A percentile compares a stretch with the other conserved stretches of the same genome.
These are phyloP conservation scores for Protomyctophum bolini DNA, from an alignment of 2,113 vertebrate species.

Conservation along the genomic window DNA sequence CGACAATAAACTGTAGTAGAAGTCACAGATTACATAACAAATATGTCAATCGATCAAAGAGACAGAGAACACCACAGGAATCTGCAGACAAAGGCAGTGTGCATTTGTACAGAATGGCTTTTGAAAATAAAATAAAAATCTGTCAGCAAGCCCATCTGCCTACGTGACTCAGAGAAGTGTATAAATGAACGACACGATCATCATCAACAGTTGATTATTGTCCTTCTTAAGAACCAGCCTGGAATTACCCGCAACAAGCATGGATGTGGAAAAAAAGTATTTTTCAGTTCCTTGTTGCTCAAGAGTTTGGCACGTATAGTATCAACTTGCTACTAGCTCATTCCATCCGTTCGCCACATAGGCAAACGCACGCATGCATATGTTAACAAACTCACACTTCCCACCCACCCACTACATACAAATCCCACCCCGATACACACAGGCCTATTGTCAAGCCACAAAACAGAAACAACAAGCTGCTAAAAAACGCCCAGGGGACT, in stretches of 20 bases:
- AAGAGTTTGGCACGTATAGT: slow-evolving; percentile 47
- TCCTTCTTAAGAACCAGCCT: slow-evolving; percentile 14
- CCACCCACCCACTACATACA: slow-evolving; percentile 58
- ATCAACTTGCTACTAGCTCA: slow-evolving; percentile 4
- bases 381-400: slow-evolving; percentile 39
- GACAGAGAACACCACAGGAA: neutral
- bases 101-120: neutral
- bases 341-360: slow-evolving; percentile 31
- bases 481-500: slow-evolving; percentile 75
- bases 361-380: slow-evolving; percentile 20
- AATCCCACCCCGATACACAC: slow-evolving; percentile 64
- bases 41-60: neutral
- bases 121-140: neutral
- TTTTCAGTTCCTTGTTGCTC: slow-evolving; percentile 39
- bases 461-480: slow-evolving; percentile 70
- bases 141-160: slow-evolving; percentile 11
- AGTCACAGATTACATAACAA: neutral
- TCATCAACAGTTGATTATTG: neutral
- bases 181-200: slow-evolving; percentile 6
- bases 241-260: slow-evolving; percentile 49
- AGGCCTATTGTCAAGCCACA: slow-evolving; percentile 60
- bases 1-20: neutral
- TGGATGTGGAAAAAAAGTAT: neutral
- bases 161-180: neutral
- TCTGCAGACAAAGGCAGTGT: neutral